A percentile compares a stretch with the other conserved stretches of the same genome.
These are phyloP conservation scores for Ennomos quercinarius DNA, from an alignment of 2,888 invertebrate species.

Conservation along the genomic window DNA sequence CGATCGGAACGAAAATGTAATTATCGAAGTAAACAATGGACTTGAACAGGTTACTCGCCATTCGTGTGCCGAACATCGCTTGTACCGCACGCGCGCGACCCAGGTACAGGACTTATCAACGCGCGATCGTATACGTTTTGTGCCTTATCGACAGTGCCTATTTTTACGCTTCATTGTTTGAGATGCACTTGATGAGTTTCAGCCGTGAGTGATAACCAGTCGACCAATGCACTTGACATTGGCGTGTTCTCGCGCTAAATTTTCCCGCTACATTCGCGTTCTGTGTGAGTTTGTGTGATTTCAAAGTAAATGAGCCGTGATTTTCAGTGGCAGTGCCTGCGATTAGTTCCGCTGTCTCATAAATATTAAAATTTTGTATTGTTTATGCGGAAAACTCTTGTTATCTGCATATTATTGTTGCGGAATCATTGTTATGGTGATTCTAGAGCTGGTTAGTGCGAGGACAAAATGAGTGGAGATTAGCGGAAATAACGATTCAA, in stretches of 20 bases:
- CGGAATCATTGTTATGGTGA: conserved; percentile 77
- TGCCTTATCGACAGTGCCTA: conserved; percentile 69
- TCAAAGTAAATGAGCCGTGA: conserved; percentile 54
- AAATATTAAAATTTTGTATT: conserved; percentile 69
- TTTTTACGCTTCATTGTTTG: conserved; percentile 57
- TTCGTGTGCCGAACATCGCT: conserved; percentile 77
- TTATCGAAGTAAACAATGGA: conserved; percentile 81
- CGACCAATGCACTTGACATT: conserved; percentile 70
- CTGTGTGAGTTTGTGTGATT: conserved; percentile 47
- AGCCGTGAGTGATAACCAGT: conserved; percentile 54
- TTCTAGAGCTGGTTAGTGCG: conserved; percentile 61
- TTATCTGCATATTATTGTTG: conserved; percentile 73
- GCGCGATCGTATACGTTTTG: conserved; percentile 59
- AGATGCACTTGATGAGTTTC: conserved; percentile 61
- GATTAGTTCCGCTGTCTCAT: conserved; percentile 60
- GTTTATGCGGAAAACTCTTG: conserved; percentile 67
- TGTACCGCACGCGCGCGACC: conserved; percentile 64
- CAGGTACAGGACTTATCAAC: conserved; percentile 60
- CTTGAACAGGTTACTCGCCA: conserved; percentile 64
- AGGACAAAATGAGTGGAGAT: conserved; percentile 65
- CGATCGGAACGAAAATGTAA: conserved; percentile 80
- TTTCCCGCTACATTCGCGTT: conserved; percentile 34
- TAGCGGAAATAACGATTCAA: conserved; percentile 71
- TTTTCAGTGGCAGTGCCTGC: conserved; percentile 64
- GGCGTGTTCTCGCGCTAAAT: conserved; percentile 40